Evolutionary conservation across 2,888 invertebrate species (phyloP).

Genomic region (Cheilosia variabilis): DNA sequence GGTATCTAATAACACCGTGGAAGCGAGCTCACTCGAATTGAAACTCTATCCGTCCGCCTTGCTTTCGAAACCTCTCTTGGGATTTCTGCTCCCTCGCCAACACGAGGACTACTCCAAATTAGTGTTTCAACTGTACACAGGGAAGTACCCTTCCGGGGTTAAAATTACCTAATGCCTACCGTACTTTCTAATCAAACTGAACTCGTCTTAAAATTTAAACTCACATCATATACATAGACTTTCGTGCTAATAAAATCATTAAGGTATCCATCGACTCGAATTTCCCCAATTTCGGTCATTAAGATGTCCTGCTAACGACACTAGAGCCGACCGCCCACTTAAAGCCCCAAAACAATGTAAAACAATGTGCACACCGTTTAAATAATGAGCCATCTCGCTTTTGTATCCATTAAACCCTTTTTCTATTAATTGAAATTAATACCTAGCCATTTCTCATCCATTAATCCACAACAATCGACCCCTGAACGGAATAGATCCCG

Average conservation of each 20-base stretch:
- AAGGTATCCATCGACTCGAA: conserved; percentile 27
- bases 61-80: no score
- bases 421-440: conserved; percentile 69
- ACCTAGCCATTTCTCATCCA: conserved; percentile 54
- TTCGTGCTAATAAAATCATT: conserved; percentile 9
- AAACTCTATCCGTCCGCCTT: no score
- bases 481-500: neutral
- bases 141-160: neutral
- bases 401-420: conserved; percentile 65
- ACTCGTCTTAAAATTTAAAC: neutral
- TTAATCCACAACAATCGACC: conserved; percentile 65
- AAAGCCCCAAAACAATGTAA: conserved; percentile 37
- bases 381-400: conserved; percentile 62
- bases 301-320: neutral
- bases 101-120: no score
- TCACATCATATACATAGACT: neutral
- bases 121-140: no score
- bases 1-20: no score
- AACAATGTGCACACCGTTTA: conserved; percentile 44
- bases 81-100: no score
- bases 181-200: neutral
- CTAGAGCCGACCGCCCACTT: neutral
- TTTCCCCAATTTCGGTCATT: conserved; percentile 5
- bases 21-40: no score
- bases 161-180: neutral